A percentile compares a stretch with the other conserved stretches of the same genome.
Conservation (phyloP, 2,888 invertebrate species). For the Machimus rusticus region DNA sequence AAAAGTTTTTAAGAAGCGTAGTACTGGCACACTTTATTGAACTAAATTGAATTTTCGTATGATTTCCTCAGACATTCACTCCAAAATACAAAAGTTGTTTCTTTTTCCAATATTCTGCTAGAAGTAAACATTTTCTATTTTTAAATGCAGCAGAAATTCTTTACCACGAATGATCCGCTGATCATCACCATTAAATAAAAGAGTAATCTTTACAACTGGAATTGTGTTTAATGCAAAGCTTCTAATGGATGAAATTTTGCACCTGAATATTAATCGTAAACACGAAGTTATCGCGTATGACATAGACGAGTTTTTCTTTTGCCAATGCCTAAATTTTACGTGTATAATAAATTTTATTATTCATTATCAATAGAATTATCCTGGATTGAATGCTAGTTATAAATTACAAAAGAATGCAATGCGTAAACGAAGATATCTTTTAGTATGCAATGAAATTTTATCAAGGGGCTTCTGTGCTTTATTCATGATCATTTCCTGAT, state of each 20-base stretch:
- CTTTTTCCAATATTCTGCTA: background rate
- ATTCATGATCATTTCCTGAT: background rate
- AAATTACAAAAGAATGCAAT: background rate
- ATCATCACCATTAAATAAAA: background rate
- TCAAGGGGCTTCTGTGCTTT: background rate
- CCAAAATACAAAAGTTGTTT: background rate
- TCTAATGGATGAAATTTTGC: background rate
- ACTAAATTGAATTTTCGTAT: background rate
- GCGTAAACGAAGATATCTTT: background rate
- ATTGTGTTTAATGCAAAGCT: background rate
- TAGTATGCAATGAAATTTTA: background rate
- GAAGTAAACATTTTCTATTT: slow-evolving; percentile 35
- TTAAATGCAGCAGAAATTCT: slow-evolving; percentile 10
- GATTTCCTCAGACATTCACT: background rate
- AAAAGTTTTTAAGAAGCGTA: background rate
- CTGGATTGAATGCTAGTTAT: background rate
- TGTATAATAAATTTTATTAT: background rate
- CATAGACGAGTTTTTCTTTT: background rate
- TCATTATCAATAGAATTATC: background rate
- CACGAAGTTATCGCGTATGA: background rate
- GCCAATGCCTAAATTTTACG: background rate
- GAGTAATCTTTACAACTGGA: background rate
- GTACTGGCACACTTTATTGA: background rate
- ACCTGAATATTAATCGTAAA: background rate
- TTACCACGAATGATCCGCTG: background rate